These are phyloP conservation scores for Bombus impatiens DNA, from an alignment of 1,140 invertebrate genomes.

Conservation along the genomic window DNA sequence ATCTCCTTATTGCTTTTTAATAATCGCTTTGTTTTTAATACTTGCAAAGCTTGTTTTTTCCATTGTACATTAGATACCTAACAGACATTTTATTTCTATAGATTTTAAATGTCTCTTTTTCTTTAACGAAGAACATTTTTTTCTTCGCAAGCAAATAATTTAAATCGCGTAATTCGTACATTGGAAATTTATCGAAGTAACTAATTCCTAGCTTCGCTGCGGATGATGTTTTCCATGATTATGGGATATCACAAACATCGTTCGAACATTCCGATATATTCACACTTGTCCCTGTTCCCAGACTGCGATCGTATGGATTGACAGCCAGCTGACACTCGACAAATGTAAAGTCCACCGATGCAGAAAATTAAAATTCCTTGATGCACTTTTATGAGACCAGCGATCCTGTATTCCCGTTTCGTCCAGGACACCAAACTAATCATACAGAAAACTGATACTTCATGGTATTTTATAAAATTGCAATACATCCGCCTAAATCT, in stretches of 20 bases:
- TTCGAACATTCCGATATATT: not conserved
- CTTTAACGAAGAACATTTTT: not conserved
- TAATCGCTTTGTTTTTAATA: not conserved
- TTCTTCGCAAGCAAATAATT: not conserved
- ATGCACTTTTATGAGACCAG: not conserved
- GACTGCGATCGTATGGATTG: constrained; percentile 8
- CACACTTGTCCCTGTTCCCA: constrained; percentile 24
- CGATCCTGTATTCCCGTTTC: not conserved
- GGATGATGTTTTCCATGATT: not conserved
- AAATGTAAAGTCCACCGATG: constrained; percentile 27
- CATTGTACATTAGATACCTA: no score
- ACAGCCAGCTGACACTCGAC: constrained; percentile 25
- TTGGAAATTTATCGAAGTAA: not conserved
- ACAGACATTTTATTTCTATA: not conserved
- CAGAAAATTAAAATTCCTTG: constrained; percentile 39
- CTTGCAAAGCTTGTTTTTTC: not conserved
- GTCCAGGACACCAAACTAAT: not conserved
- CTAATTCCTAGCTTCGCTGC: not conserved
- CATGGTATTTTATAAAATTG: no score
- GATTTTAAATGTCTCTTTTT: not conserved
- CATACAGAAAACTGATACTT: not conserved
- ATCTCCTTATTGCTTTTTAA: not conserved
- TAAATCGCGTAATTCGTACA: not conserved
- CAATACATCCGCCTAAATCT: no score
- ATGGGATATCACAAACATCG: not conserved